Base-by-base conservation (phyloP, 2,888 invertebrate genomes). In the Clepsis dumicolana region DNA sequence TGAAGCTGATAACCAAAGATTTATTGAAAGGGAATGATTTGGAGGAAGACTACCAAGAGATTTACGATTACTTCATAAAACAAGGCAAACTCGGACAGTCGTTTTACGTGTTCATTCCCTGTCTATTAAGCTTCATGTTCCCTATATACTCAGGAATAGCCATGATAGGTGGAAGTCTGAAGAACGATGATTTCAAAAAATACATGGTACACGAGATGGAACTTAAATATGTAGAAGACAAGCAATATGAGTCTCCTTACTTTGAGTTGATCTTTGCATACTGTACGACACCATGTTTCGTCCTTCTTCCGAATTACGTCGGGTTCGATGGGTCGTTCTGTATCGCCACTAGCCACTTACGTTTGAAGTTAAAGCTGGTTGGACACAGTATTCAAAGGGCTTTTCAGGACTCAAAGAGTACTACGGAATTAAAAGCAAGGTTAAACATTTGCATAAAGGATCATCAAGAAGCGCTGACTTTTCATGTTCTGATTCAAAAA, bases 291-390 rank as follows among this genome's bases (percentile, higher is more conserved):
- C 84, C 85, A 59, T 83, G 84, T 32, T 35, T 85, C 0, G 73
- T 82, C 4, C 75, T 90, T 0, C 75, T 81, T 1, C 84, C 85
- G 1, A 83, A 84, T 41, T 90, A 83, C 66, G 74, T 79, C 4
- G 89, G 90, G 0, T 84, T 90, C 12, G 91, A 90, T 41, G 88
- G 89, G 0, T 88, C 87, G 0, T 90, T 89, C 65, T 89, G 90
- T 64, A 89, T 90, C 59, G 85, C 86, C 0, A 86, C 84, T 0
- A 86, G 84, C 0, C 88, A 90, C 71, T 74, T 89, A 29, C 77
- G 85, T 5, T 73, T 90, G 1, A 91, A 90, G 71, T 67, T 91
- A 14, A 88, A 89, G 73, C 65, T 91, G 50, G 72, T 89, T 69
- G 70, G 77, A 0, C 79, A 81, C 48, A 87, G 86, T 70, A 74